phyloP scores from a whole-genome alignment of 2,888 invertebrate species.

The Pyrrhia umbra region DNA sequence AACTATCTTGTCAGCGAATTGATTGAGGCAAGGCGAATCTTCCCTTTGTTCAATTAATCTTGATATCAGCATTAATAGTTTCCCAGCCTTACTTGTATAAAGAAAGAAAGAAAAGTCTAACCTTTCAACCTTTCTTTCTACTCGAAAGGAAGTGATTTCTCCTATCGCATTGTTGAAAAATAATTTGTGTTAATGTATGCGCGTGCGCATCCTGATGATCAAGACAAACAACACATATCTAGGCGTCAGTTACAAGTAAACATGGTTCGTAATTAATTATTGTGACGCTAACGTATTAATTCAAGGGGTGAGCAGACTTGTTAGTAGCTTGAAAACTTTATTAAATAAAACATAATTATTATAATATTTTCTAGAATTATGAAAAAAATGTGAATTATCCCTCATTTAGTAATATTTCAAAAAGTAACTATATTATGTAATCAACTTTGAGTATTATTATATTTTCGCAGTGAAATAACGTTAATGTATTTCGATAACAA shows the following conservation, averaged over 20 bases:
- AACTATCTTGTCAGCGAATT: constrained; percentile 47
- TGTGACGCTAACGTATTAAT: neutral
- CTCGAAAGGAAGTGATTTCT: constrained; percentile 47
- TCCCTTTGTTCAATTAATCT: constrained; percentile 37
- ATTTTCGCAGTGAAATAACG: no score
- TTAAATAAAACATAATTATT: no score
- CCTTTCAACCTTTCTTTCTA: constrained; percentile 20
- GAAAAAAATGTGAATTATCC: no score
- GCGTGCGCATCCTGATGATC: constrained; percentile 52
- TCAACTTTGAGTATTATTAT: no score
- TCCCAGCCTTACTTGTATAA: constrained; percentile 16
- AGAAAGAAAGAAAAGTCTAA: constrained; percentile 6
- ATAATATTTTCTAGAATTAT: no score
- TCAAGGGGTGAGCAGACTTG: neutral
- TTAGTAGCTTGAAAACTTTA: no score
- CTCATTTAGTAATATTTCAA: no score
- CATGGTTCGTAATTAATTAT: constrained; percentile 47
- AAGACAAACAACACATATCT: constrained; percentile 59
- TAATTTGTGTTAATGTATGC: constrained; percentile 37
- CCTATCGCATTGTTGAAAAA: constrained; percentile 52
- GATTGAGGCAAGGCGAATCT: constrained; percentile 34
- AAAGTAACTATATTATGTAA: no score
- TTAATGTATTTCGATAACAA: no score
- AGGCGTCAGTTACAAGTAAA: constrained; percentile 61
- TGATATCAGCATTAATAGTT: constrained; percentile 26